A percentile compares a stretch with the other conserved stretches of the same genome.
Conservation (phyloP, 2,113 vertebrate genomes). For the Puma concolor region DNA sequence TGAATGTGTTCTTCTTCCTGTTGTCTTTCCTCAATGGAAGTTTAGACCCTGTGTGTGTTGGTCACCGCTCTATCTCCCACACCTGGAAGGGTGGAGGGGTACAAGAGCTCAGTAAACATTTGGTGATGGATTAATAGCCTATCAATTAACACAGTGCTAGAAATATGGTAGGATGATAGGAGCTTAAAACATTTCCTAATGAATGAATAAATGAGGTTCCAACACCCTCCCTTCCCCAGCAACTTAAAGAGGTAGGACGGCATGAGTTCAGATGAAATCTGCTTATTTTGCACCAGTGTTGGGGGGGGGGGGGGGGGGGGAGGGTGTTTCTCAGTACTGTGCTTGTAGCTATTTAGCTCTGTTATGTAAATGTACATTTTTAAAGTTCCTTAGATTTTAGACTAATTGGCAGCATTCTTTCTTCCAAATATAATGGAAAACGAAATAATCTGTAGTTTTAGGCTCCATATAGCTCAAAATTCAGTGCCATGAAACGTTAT, state of each 20-base stretch:
- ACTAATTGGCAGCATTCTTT: slow-evolving; percentile 19
- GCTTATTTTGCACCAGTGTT: background rate
- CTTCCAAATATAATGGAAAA: slow-evolving; percentile 14
- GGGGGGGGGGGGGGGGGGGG: accelerated
- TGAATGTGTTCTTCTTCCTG: background rate
- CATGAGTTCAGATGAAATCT: background rate
- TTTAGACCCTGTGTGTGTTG: background rate
- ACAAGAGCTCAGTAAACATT: background rate
- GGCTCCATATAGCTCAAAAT: background rate
- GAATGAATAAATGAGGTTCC: background rate
- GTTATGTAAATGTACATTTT: background rate
- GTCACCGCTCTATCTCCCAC: background rate
- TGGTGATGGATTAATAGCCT: background rate
- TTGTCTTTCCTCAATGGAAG: background rate
- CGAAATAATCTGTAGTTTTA: background rate
- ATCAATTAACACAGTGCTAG: background rate
- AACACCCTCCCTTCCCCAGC: background rate
- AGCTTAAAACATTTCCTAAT: background rate
- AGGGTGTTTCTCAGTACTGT: background rate
- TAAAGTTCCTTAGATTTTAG: slow-evolving; percentile 17
- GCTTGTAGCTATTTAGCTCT: background rate
- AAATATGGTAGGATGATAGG: background rate
- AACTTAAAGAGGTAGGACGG: background rate
- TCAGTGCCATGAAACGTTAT: background rate
- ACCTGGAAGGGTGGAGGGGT: background rate